Evolutionary conservation across 2,888 invertebrate species (phyloP).

Genomic region (Clivina fossor): DNA sequence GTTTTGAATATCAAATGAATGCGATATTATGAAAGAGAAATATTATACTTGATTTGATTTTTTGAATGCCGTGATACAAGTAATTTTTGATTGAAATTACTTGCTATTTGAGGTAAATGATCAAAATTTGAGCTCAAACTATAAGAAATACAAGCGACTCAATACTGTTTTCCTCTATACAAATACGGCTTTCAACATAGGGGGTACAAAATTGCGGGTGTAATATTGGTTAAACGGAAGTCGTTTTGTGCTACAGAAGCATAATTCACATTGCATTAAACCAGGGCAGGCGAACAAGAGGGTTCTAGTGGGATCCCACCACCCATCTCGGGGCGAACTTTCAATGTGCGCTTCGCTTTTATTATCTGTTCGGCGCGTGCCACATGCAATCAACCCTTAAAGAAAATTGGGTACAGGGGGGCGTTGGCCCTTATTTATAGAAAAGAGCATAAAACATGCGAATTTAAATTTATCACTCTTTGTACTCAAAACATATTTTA

Average conservation of each 20-base stretch:
- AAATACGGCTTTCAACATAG: slow-evolving; percentile 18
- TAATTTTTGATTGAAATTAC: no score
- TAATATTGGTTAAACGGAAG: slow-evolving; percentile 30
- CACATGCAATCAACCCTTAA: slow-evolving; percentile 15
- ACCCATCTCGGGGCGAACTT: background rate
- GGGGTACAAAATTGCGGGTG: slow-evolving; percentile 19
- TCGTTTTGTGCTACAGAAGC: slow-evolving; percentile 13
- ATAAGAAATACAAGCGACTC: background rate
- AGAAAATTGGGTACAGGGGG: slow-evolving; percentile 14
- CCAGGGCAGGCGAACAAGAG: no score
- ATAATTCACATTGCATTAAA: slow-evolving; percentile 25
- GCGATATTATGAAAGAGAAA: no score
- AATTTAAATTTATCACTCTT: slow-evolving; percentile 17
- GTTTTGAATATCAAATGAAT: no score
- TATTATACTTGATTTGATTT: no score
- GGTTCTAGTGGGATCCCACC: slow-evolving; percentile 2
- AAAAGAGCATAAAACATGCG: slow-evolving; percentile 17
- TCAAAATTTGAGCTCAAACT: no score
- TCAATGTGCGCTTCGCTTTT: background rate
- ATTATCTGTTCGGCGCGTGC: slow-evolving; percentile 2
- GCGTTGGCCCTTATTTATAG: slow-evolving; percentile 13
- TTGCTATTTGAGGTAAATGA: no score
- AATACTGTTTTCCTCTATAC: slow-evolving; percentile 7
- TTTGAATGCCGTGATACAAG: no score
- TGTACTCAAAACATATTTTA: no score